Percentiles rank a stretch among this genome's conserved stretches.
Evolutionary conservation across 2,888 invertebrate genomes (phyloP).

Genomic region (Yponomeuta evonymella): DNA sequence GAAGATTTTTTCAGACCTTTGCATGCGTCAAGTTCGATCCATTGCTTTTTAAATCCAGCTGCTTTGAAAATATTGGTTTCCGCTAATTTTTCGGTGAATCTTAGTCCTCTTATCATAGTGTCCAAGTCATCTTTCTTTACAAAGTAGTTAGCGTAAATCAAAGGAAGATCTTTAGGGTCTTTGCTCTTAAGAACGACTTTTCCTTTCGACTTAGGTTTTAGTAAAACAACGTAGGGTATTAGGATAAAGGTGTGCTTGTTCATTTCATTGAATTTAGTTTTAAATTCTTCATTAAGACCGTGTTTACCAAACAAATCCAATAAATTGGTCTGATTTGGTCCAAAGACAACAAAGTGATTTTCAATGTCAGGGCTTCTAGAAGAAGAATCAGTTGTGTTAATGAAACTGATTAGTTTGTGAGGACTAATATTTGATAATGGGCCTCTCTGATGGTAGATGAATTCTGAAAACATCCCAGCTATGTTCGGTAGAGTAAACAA

Average conservation of each 20-base stretch:
- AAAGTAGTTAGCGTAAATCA: conserved; percentile 79
- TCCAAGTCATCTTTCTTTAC: conserved; percentile 70
- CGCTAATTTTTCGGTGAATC: conserved; percentile 31
- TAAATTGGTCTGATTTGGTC: conserved; percentile 38
- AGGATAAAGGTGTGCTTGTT: conserved; percentile 45
- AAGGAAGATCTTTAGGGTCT: conserved; percentile 69
- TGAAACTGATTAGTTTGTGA: conserved; percentile 44
- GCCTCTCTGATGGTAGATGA: conserved; percentile 65
- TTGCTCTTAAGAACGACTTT: conserved; percentile 78
- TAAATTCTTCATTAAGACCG: conserved; percentile 36
- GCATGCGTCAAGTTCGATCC: conserved; percentile 47
- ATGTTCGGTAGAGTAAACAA: conserved; percentile 37
- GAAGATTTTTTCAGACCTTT: conserved; percentile 33
- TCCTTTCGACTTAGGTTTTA: conserved; percentile 82
- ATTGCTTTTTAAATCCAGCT: conserved; percentile 39
- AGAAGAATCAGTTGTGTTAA: conserved; percentile 44
- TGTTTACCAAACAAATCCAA: conserved; percentile 40
- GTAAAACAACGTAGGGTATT: conserved; percentile 72
- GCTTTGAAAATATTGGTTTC: conserved; percentile 42
- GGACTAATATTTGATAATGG: conserved; percentile 57
- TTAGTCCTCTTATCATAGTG: conserved; percentile 38
- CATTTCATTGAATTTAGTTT: conserved; percentile 34
- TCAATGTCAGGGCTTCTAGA: conserved; percentile 47
- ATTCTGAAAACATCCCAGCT: conserved; percentile 45
- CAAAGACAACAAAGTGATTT: conserved; percentile 42